A percentile compares a stretch with the other conserved stretches of the same genome.
Evolutionary conservation across 1,140 invertebrate species (phyloP).

Genomic region (Copidosoma floridanum): DNA sequence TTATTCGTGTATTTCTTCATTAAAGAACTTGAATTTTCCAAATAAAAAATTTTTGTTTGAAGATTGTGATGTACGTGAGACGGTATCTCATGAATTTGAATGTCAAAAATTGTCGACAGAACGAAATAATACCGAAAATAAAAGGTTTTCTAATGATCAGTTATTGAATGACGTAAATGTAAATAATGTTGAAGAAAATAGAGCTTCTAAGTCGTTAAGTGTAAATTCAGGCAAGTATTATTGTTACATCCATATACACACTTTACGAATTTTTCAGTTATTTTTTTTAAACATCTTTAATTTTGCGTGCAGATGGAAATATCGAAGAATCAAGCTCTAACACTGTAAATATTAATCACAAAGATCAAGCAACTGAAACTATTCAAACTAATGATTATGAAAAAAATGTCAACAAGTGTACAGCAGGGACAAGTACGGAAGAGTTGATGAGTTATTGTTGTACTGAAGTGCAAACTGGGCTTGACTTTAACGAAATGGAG

Average conservation of each 20-base stretch:
- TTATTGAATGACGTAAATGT: no score
- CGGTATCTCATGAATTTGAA: conserved; percentile 49
- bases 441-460: conserved; percentile 42
- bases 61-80: conserved; percentile 39
- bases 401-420: conserved; percentile 33
- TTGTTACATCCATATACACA: no score
- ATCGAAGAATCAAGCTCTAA: background rate
- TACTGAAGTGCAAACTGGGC: conserved; percentile 48
- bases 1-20: background rate
- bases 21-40: background rate
- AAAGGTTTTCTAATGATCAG: conserved; percentile 3
- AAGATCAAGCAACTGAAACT: conserved; percentile 6
- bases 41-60: conserved; percentile 12
- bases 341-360: conserved; percentile 10
- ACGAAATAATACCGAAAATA: conserved; percentile 2
- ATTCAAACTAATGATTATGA: background rate
- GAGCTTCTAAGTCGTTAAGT: no score
- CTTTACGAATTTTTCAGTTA: background rate
- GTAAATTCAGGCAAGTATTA: no score
- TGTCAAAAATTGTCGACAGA: conserved; percentile 33
- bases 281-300: background rate
- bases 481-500: conserved; percentile 40
- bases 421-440: conserved; percentile 48
- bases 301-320: no score
- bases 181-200: no score